Evolutionary conservation across 2,888 invertebrate genomes (phyloP), one percentile per base, ranked within the genome.

Genomic region (Nymphalis c-album): DNA sequence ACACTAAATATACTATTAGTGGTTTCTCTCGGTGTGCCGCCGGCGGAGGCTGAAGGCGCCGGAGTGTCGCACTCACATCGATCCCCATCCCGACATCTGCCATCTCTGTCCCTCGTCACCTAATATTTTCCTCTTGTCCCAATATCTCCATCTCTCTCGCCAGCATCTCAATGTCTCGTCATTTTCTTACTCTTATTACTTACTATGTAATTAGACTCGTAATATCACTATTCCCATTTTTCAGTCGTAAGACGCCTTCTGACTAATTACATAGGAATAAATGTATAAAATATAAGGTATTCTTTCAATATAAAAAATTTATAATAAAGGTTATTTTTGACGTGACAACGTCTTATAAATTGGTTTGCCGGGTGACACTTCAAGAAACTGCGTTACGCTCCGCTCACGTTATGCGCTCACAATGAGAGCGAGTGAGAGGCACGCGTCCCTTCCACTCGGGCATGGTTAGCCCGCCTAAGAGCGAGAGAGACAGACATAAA

Each of bases 51-150:
- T 35, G 63, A 35, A 80, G 88, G 88, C 88, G 88, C 88, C 88
- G 79, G 88, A 88, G 88, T 87, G 88, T 82, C 88, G 87, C 78
- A 74, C 61, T 71, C 47, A 20, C 83, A 87, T 87, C 84, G 86
- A 87, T 75, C 75, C 70, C 18, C 57, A 63, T 55, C 66, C 67
- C 55, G 47, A 64, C 70, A 51, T 64, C 67, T 68, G 60, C 61
- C 67, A 40, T 68, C 71, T 67, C 68, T 62, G 35, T 69, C 67
- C 8, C 40, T 18, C 35, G 13, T 18, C 40, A 31, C 35, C 20
- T 45, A 13, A 13, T 48, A 48, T 13, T 45, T 53, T 40, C 48
- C 47, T 48, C 45, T 13, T 22, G 13, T 51, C 22, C 26, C 59
- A 26, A 2, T 46, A 10, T 18, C n/a, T 58, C 46, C 48, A 40